phyloP scores from a whole-genome alignment of 2,888 invertebrate genomes.

The Therioaphis trifolii region DNA sequence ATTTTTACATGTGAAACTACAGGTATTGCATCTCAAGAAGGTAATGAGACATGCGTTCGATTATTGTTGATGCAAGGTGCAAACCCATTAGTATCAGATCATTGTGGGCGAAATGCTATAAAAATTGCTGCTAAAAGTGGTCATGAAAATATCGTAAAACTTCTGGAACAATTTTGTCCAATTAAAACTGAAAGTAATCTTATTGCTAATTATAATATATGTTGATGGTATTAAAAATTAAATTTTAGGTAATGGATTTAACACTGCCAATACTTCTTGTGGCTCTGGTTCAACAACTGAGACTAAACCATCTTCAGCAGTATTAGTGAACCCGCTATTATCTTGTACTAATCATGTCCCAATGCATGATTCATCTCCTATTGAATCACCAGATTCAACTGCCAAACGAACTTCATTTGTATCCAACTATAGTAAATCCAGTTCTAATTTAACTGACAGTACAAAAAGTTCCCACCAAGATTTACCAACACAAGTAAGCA shows the following conservation, averaged over 20 bases:
- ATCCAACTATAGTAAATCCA: slow-evolving; percentile 82
- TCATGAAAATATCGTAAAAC: slow-evolving; percentile 84
- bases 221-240: not conserved
- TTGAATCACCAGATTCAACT: slow-evolving; percentile 68
- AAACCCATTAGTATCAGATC: slow-evolving; percentile 86
- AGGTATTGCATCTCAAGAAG: slow-evolving; percentile 96
- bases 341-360: not conserved
- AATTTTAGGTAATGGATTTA: slow-evolving; percentile 34
- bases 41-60: slow-evolving; percentile 91
- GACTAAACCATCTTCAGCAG: slow-evolving; percentile 75
- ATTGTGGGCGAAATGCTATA: slow-evolving; percentile 86
- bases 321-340: slow-evolving; percentile 69
- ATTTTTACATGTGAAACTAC: slow-evolving; percentile 64
- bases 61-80: slow-evolving; percentile 85
- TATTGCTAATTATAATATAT: not conserved
- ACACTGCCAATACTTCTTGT: slow-evolving; percentile 69
- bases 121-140: slow-evolving; percentile 93
- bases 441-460: slow-evolving; percentile 81
- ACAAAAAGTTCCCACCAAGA: slow-evolving; percentile 73
- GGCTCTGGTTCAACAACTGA: slow-evolving; percentile 72
- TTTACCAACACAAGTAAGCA: slow-evolving; percentile 66
- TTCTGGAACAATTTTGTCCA: slow-evolving; percentile 75
- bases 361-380: slow-evolving; percentile 67
- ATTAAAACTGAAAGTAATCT: slow-evolving; percentile 43
- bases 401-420: slow-evolving; percentile 67